Evolutionary conservation across 2,797 vertebrate genomes (phyloP).

Genomic region (Brotogeris chrysoptera): DNA sequence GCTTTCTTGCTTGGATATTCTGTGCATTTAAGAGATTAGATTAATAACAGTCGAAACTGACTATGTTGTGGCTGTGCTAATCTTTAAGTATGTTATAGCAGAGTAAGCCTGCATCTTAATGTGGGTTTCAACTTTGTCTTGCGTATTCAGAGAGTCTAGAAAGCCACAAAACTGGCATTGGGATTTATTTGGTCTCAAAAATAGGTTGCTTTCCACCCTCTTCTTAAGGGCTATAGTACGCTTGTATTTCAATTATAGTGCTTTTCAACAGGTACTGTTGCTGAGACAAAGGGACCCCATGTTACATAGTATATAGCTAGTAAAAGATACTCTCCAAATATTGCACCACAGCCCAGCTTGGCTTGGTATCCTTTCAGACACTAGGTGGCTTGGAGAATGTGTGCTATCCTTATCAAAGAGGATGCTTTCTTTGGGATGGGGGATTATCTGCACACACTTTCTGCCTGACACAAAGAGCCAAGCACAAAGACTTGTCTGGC

Average conservation of each 20-base stretch:
- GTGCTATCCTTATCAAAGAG: neutral
- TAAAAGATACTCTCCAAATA: neutral
- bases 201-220: neutral
- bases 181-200: neutral
- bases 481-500: neutral
- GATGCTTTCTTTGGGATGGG: neutral
- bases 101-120: conserved; percentile 60
- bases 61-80: conserved; percentile 66
- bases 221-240: neutral
- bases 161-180: conserved; percentile 9
- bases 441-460: neutral
- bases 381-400: neutral
- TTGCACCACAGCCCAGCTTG: rapidly evolving
- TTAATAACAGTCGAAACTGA: conserved; percentile 70
- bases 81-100: conserved; percentile 71
- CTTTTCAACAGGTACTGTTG: neutral
- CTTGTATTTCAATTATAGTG: neutral
- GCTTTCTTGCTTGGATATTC: conserved; percentile 72
- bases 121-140: conserved; percentile 46
- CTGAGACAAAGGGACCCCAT: neutral
- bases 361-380: neutral
- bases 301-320: neutral
- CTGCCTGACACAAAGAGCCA: neutral
- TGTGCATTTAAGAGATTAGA: conserved; percentile 73
- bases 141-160: neutral